These are phyloP conservation scores for Hemistola chrysoprasaria DNA, from an alignment of 2,888 invertebrate species.

Conservation along the genomic window DNA sequence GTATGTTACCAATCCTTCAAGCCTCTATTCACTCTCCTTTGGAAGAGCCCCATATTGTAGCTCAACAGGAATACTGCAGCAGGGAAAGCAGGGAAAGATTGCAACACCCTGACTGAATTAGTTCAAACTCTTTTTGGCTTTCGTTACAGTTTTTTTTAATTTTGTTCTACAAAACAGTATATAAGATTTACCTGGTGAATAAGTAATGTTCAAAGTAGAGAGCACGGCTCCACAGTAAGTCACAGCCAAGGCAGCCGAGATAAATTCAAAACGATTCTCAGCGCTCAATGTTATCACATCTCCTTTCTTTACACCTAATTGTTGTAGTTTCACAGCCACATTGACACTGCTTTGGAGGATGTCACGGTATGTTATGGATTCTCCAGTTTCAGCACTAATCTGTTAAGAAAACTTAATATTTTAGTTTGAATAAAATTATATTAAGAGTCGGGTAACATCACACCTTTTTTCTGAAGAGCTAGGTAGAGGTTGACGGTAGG, in stretches of 20 bases:
- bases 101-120: too few species aligned
- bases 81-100: too few species aligned
- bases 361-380: constrained; percentile 74
- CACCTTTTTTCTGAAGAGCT: too few species aligned
- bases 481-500: too few species aligned
- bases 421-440: too few species aligned
- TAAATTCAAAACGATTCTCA: constrained; percentile 85
- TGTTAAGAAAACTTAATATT: constrained; percentile 41
- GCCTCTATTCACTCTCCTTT: too few species aligned
- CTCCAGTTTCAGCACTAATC: constrained; percentile 83
- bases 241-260: constrained; percentile 77
- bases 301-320: constrained; percentile 75
- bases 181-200: constrained; percentile 79
- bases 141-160: too few species aligned
- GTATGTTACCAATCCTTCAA: too few species aligned
- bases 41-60: too few species aligned
- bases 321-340: constrained; percentile 77
- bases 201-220: constrained; percentile 84
- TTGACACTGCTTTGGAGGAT: constrained; percentile 82
- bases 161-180: constrained; percentile 1
- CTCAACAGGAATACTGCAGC: too few species aligned
- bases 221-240: constrained; percentile 82
- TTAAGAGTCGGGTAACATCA: too few species aligned
- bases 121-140: too few species aligned
- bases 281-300: constrained; percentile 84